These are phyloP conservation scores for Dendroctonus ponderosae DNA, from an alignment of 1,140 invertebrate species.

Conservation along the genomic window DNA sequence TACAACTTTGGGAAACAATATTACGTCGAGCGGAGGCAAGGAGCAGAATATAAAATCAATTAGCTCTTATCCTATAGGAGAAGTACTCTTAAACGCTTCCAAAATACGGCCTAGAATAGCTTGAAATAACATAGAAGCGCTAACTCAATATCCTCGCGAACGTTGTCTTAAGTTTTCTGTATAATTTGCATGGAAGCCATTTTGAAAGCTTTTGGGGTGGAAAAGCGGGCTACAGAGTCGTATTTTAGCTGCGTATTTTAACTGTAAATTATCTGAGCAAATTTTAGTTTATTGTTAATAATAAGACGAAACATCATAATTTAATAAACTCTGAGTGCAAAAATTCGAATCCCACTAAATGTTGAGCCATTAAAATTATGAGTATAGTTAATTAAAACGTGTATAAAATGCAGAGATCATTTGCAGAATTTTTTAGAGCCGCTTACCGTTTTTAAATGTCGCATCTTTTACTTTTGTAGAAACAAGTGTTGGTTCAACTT, in stretches of 20 bases:
- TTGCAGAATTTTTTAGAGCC: too few relatives aligned
- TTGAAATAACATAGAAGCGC: constrained; percentile 37
- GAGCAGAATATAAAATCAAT: constrained; percentile 35
- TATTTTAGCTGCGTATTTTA: background rate
- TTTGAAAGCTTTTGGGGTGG: constrained; percentile 44
- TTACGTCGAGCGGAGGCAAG: constrained; percentile 31
- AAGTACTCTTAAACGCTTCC: constrained; percentile 22
- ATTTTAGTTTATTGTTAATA: too few relatives aligned
- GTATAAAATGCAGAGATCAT: too few relatives aligned
- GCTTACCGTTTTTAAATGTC: too few relatives aligned
- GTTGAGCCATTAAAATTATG: too few relatives aligned
- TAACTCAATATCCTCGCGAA: constrained; percentile 47
- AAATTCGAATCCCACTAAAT: too few relatives aligned
- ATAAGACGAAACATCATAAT: too few relatives aligned
- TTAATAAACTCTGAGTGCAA: too few relatives aligned
- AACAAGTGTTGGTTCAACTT: too few relatives aligned
- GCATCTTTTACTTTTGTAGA: too few relatives aligned
- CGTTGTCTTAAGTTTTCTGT: constrained; percentile 49
- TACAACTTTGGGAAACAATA: constrained; percentile 35
- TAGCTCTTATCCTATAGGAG: constrained; percentile 14
- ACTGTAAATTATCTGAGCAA: too few relatives aligned
- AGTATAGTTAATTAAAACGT: too few relatives aligned
- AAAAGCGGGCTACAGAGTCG: constrained; percentile 19
- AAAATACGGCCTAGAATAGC: constrained; percentile 28
- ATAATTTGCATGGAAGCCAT: constrained; percentile 49